These are phyloP conservation scores for Stegophylla sp. DNA, from an alignment of 2,888 invertebrate species.

Conservation along the genomic window DNA sequence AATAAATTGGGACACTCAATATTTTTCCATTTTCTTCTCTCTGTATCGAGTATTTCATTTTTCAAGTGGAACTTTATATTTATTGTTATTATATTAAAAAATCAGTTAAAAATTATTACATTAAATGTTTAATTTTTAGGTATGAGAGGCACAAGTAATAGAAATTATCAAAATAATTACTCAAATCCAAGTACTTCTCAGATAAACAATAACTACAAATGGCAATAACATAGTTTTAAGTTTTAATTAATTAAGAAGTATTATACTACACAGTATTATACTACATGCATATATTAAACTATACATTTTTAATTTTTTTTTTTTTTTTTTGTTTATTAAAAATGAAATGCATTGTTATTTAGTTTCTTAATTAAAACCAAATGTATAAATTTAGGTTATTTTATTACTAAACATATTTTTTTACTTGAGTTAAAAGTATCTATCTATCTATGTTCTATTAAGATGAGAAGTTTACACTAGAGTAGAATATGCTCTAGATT, in stretches of 20 bases:
- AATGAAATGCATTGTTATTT: slow-evolving; percentile 41
- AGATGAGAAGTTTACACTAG: neutral
- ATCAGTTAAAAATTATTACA: neutral
- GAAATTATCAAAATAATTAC: slow-evolving; percentile 37
- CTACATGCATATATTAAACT: neutral
- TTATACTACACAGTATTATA: slow-evolving; percentile 17
- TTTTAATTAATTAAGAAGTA: slow-evolving; percentile 29
- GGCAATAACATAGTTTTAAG: slow-evolving; percentile 25
- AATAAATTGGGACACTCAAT: too few relatives aligned
- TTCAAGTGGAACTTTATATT: neutral
- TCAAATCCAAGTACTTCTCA: slow-evolving; percentile 54
- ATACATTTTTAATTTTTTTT: neutral
- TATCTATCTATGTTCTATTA: slow-evolving; percentile 9
- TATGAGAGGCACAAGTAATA: slow-evolving; percentile 40
- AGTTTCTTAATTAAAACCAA: slow-evolving; percentile 43
- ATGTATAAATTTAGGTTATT: slow-evolving; percentile 15
- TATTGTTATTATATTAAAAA: neutral
- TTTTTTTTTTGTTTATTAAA: slow-evolving; percentile 32
- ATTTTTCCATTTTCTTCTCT: too few relatives aligned
- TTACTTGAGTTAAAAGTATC: neutral
- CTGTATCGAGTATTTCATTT: too few relatives aligned
- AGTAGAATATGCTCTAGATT: neutral
- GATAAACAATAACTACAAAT: slow-evolving; percentile 43
- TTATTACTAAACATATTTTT: neutral
- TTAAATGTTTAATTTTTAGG: slow-evolving; percentile 14